Evolutionary conservation across 2,797 vertebrate genomes (phyloP), one percentile per base, ranked within the genome.

Genomic region (Capromys pilorides): DNA sequence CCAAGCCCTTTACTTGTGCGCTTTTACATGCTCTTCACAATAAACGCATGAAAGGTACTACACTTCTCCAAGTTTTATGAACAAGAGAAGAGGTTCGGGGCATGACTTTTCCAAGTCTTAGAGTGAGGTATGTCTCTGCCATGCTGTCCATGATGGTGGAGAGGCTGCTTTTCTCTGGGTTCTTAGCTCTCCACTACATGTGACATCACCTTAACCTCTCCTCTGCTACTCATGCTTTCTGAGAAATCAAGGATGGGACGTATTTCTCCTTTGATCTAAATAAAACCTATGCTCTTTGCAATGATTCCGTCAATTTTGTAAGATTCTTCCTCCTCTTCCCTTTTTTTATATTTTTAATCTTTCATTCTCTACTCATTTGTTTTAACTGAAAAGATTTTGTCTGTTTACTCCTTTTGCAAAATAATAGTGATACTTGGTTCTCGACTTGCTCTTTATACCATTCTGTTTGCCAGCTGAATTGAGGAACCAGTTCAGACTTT

Each of bases 381-480:
- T 93, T 61, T 82, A 69, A 57, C 86, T 64, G 91, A 57, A 93
- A 79, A 86, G 8, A 8, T 36, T 62, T 90, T 75, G 13, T 87
- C 67, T 28, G 1, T 14, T 33, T 77, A n/a, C 5, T 33, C 41
- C 19, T n/a, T 41, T 39, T 67, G 67, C 75, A 54, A 88, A 88
- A 57, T 77, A 77, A 82, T 10, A 49, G 41, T 24, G 39, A 73
- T 41, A 73, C 1, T 71, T 39, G 9, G 10, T 71, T 71, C n/a
- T 39, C 22, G 36, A 19, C 21, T 73, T 73, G 39, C 41, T 75
- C 39, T 45, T 45, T 13, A 26, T 5, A 45, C 2, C 2, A 41
- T 75, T 75, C 71, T 75, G 71, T 22, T 75, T 45, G 71, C 24
- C 41, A 41, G 24, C 24, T 26, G 39, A 75, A 45, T 75, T 75